Evolutionary conservation across 2,888 invertebrate genomes (phyloP), one percentile per base, ranked within the genome.

Genomic region (Phyllotreta cruciferae): DNA sequence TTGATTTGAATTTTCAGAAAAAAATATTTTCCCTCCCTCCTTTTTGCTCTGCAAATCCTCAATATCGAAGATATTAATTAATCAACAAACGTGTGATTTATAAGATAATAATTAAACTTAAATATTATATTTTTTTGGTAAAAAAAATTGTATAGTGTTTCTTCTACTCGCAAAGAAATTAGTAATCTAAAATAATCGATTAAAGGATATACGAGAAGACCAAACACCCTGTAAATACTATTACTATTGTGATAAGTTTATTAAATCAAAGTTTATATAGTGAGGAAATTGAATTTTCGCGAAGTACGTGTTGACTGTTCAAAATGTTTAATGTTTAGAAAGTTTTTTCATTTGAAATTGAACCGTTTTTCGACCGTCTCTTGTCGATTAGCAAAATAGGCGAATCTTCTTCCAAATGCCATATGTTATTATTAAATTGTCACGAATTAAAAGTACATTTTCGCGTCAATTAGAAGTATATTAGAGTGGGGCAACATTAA

Each of bases 201-300:
- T n/a, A 52, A 56, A 62, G 56, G 41, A 56, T 58, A 62, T 63
- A 56, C 56, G 60, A 64, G 53, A 61, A 67, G 61, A 54, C 47
- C 41, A 56, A 60, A 60, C 60, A 56, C 56, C 57, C 73, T 73
- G 77, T 80, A 80, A 77, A 79, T 80, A 81, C 79, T 78, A 81
- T 80, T 78, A 78, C 79, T 78, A 79, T 80, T 81, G 81, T 81
- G 81, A 81, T 81, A 81, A 80, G 79, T 75, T 74, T 78, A 73
- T 73, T 73, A 75, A 77, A 77, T 76, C 77, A 78, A 75, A 77
- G 74, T 76, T 74, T 74, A 70, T 72, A 70, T 70, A 71, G 70
- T 66, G 67, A 66, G 68, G 60, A 62, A 68, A 73, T 69, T 69
- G 68, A 64, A 66, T 66, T 71, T 72, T 71, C 67, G 66, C 66